Evolutionary conservation across 2,888 invertebrate species (phyloP).

Genomic region (Acronicta psi): DNA sequence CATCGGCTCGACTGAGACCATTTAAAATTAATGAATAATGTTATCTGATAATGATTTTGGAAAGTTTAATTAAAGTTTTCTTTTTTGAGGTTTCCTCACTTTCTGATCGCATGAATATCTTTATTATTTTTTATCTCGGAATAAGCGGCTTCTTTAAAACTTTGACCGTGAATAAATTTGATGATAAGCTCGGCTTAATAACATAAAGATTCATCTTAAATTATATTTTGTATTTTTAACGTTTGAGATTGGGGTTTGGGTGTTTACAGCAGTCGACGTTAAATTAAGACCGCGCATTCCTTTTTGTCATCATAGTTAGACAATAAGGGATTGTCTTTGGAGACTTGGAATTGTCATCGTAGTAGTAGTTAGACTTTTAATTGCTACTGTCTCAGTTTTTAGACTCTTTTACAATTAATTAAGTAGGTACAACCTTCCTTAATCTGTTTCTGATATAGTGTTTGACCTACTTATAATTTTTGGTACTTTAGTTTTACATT

Average conservation of each 20-base stretch:
- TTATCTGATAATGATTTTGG: constrained; percentile 87
- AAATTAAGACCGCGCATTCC: constrained; percentile 16
- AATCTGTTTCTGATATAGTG: no score
- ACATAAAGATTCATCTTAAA: constrained; percentile 45
- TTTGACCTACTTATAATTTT: no score
- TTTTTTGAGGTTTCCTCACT: constrained; percentile 74
- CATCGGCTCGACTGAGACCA: constrained; percentile 81
- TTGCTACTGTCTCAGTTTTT: no score
- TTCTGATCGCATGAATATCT: constrained; percentile 84
- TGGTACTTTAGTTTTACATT: no score
- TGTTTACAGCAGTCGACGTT: constrained; percentile 11
- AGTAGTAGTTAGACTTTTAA: no score
- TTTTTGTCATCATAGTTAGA: constrained; percentile 6
- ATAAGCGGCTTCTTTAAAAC: constrained; percentile 74
- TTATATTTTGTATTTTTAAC: constrained; percentile 48
- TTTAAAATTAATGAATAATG: constrained; percentile 89
- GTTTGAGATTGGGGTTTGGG: constrained; percentile 6
- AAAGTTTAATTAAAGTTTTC: constrained; percentile 88
- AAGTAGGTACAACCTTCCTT: no score
- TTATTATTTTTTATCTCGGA: constrained; percentile 77
- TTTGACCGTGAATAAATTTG: constrained; percentile 74
- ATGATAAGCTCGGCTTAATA: constrained; percentile 57
- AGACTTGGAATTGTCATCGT: no score
- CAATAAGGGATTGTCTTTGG: no score
- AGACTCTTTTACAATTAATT: no score